A percentile compares a stretch with the other conserved stretches of the same genome.
These are phyloP conservation scores for Helobdella robusta DNA, from an alignment of 2,888 invertebrate genomes.

Conservation along the genomic window DNA sequence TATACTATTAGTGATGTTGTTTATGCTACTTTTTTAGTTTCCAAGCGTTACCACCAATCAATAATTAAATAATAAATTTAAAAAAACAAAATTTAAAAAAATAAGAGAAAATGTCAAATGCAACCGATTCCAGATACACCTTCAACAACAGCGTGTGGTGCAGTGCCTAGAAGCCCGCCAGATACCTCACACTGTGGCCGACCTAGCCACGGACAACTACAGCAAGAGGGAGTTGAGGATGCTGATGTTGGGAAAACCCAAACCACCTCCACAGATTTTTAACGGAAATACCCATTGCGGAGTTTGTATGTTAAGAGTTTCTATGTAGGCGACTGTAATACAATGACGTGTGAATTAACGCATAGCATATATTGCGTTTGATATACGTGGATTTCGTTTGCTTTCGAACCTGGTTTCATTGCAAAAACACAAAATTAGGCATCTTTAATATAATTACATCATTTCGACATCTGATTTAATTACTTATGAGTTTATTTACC, in stretches of 20 bases:
- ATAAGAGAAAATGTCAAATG: too few species aligned
- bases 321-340: too few species aligned
- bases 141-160: conserved; percentile 15
- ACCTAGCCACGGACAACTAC: not conserved
- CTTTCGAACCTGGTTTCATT: too few species aligned
- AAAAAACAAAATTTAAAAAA: not conserved
- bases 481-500: too few species aligned
- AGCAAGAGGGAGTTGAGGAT: conserved; percentile 19
- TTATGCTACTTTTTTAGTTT: not conserved
- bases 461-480: too few species aligned
- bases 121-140: conserved; percentile 10
- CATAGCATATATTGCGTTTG: too few species aligned
- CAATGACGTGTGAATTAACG: too few species aligned
- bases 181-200: conserved; percentile 12
- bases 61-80: not conserved
- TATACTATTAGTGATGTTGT: not conserved
- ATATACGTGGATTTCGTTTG: too few species aligned
- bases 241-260: conserved; percentile 19
- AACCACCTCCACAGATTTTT: conserved; percentile 18
- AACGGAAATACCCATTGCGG: conserved; percentile 21
- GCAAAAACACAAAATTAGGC: too few species aligned
- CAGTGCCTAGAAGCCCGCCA: conserved; percentile 12
- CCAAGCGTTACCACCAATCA: not conserved
- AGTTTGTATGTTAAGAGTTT: not conserved
- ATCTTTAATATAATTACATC: too few species aligned